Conservation (phyloP, 2,113 vertebrate species). For the Epinephelus fuscoguttatus region DNA sequence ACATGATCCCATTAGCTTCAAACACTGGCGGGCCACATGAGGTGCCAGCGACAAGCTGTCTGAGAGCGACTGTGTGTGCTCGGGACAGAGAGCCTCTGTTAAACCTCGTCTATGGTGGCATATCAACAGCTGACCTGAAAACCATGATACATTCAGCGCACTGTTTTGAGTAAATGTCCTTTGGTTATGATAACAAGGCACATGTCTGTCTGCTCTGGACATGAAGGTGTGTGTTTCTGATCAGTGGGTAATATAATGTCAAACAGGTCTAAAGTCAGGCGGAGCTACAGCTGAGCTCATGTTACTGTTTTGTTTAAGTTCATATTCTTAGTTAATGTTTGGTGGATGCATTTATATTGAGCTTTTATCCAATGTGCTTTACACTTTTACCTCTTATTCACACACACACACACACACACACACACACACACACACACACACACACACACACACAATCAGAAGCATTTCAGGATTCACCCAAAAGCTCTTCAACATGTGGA, state of each 20-base stretch:
- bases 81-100: conserved; percentile 30
- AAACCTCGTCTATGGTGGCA: conserved; percentile 10
- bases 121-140: conserved; percentile 1
- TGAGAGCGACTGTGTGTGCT: conserved; percentile 19
- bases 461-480: background rate
- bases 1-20: conserved; percentile 57
- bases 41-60: conserved; percentile 47
- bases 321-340: background rate
- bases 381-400: background rate
- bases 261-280: background rate
- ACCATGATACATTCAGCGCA: background rate
- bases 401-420: background rate
- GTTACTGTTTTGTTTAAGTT: background rate
- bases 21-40: conserved; percentile 31
- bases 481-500: background rate
- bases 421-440: background rate
- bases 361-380: background rate
- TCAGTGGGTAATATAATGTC: background rate
- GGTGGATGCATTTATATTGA: background rate
- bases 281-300: background rate
- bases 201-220: background rate
- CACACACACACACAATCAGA: background rate
- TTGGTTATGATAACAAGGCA: background rate
- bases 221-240: background rate
- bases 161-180: conserved; percentile 18